phyloP scores from a whole-genome alignment of 2,888 invertebrate species.

The Apodemia mormo region DNA sequence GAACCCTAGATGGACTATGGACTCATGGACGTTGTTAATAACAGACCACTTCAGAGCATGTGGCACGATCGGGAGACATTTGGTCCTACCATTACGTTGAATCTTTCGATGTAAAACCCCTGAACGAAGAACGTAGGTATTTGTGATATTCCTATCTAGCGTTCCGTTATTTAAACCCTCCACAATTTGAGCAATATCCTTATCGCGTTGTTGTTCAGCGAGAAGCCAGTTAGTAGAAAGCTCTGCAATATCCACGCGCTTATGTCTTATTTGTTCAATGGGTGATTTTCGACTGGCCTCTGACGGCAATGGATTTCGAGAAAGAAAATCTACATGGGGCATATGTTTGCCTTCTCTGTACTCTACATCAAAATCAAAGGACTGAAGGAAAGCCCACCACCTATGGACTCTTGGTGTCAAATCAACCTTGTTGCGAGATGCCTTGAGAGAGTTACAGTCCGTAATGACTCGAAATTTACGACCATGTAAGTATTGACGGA shows the following conservation, averaged over 20 bases:
- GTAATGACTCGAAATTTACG: slow-evolving; percentile 38
- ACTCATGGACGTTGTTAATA: slow-evolving; percentile 41
- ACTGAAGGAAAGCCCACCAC: slow-evolving; percentile 27
- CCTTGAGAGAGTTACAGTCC: slow-evolving; percentile 39
- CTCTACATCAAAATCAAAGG: slow-evolving; percentile 31
- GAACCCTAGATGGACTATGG: slow-evolving; percentile 40
- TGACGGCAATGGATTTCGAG: slow-evolving; percentile 35
- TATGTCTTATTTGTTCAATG: slow-evolving; percentile 3
- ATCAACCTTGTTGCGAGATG: slow-evolving; percentile 32
- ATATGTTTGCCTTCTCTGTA: slow-evolving; percentile 27
- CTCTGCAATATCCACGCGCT: slow-evolving; percentile 28
- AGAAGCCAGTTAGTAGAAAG: slow-evolving; percentile 33
- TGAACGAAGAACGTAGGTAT: slow-evolving; percentile 36
- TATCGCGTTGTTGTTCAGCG: slow-evolving; percentile 41
- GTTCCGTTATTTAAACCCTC: slow-evolving; percentile 7
- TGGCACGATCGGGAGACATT: slow-evolving; percentile 35
- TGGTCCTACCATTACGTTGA: neutral
- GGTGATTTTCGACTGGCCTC: neutral
- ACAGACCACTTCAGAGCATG: slow-evolving; percentile 41
- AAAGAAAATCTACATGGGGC: slow-evolving; percentile 39
- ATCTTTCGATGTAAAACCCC: neutral
- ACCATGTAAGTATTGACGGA: slow-evolving; percentile 38
- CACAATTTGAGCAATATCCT: slow-evolving; percentile 20
- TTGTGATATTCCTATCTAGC: slow-evolving; percentile 26
- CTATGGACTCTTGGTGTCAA: slow-evolving; percentile 34